phyloP scores from a whole-genome alignment of 2,888 invertebrate species.

The Rhimphoctona megacephalus region DNA sequence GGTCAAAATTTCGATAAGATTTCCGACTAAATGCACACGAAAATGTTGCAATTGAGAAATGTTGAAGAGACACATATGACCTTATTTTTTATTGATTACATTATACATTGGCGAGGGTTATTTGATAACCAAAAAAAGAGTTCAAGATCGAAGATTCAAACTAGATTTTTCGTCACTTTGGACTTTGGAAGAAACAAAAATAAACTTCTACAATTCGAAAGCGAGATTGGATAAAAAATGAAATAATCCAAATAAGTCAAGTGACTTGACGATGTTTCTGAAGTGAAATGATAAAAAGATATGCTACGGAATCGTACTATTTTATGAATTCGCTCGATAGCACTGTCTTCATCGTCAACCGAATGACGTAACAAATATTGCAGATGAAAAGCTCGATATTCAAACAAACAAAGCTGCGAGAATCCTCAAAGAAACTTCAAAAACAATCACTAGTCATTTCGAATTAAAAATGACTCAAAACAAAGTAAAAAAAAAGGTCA shows the following conservation, averaged over 20 bases:
- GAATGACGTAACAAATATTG: neutral
- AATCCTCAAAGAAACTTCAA: no score
- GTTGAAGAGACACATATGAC: neutral
- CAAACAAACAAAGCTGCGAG: neutral
- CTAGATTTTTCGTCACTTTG: neutral
- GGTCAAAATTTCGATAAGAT: neutral
- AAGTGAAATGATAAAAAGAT: neutral
- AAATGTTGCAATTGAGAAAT: neutral
- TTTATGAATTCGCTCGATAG: neutral
- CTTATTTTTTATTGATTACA: constrained; percentile 12
- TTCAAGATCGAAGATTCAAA: neutral
- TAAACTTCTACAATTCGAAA: neutral
- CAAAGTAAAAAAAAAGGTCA: neutral
- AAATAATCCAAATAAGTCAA: neutral
- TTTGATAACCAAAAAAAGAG: neutral
- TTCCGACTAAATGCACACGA: neutral
- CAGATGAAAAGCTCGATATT: neutral
- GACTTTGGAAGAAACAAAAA: neutral
- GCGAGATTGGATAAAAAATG: neutral
- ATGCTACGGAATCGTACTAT: neutral
- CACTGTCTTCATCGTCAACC: neutral
- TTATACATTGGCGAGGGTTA: neutral
- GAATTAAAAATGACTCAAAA: no score
- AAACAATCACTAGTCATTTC: no score
- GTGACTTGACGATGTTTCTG: neutral